These are phyloP conservation scores for Ommatoiulus sabulosus DNA, from an alignment of 2,888 invertebrate genomes.

Conservation along the genomic window DNA sequence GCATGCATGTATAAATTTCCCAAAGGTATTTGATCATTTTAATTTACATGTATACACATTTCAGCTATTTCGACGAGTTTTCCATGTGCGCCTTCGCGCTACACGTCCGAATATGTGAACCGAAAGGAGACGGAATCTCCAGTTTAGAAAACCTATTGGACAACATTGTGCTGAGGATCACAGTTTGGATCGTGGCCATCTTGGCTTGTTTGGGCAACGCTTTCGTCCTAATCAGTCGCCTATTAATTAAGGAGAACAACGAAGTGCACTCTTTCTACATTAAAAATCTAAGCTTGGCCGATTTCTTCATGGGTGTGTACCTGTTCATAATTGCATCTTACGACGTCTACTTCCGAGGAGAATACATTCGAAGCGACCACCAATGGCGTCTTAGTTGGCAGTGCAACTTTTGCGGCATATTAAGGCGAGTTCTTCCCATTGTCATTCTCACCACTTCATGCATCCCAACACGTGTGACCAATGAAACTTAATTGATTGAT, in stretches of 20 bases:
- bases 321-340: constrained; percentile 73
- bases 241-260: constrained; percentile 62
- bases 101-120: constrained; percentile 73
- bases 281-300: constrained; percentile 72
- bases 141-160: constrained; percentile 73
- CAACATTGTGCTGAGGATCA: constrained; percentile 71
- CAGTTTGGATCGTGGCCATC: constrained; percentile 68
- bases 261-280: constrained; percentile 74
- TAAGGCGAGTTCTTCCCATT: constrained; percentile 60
- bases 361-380: constrained; percentile 73
- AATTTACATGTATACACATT: not conserved
- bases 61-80: constrained; percentile 74
- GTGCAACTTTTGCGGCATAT: constrained; percentile 73
- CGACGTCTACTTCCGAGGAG: constrained; percentile 71
- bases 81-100: constrained; percentile 72
- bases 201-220: constrained; percentile 63
- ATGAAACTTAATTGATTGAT: too few species aligned
- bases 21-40: too few species aligned
- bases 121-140: constrained; percentile 74
- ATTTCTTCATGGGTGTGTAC: constrained; percentile 75
- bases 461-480: too few species aligned
- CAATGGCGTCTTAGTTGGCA: constrained; percentile 73
- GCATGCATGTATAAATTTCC: too few species aligned
- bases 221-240: constrained; percentile 62
- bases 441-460: too few species aligned